These are phyloP conservation scores for Macropis europaea DNA, from an alignment of 2,888 invertebrate species.

Conservation along the genomic window DNA sequence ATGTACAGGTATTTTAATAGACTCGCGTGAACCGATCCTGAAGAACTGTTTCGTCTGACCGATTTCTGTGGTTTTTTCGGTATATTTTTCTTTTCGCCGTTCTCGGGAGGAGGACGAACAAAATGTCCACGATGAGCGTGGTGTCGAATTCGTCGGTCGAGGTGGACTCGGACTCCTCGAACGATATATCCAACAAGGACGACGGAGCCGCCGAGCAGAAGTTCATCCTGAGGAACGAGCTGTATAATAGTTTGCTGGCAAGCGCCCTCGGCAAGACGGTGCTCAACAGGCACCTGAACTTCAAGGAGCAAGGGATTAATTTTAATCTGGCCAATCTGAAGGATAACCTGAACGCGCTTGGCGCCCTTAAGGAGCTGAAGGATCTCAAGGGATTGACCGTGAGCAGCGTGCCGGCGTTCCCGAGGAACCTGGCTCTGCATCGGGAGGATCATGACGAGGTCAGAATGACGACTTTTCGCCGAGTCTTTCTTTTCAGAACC, in stretches of 20 bases:
- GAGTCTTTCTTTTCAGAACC: not conserved
- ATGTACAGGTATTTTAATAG: conserved; percentile 67
- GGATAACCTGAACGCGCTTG: conserved; percentile 76
- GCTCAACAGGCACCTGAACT: conserved; percentile 74
- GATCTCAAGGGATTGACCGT: conserved; percentile 77
- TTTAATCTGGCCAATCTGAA: conserved; percentile 74
- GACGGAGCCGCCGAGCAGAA: conserved; percentile 71
- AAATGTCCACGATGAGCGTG: conserved; percentile 78
- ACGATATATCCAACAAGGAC: conserved; percentile 73
- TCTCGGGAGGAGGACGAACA: too few species aligned
- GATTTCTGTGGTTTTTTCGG: too few species aligned
- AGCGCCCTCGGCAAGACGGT: conserved; percentile 83
- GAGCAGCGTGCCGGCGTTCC: conserved; percentile 79
- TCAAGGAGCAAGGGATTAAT: conserved; percentile 72
- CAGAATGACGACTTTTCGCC: conserved; percentile 41
- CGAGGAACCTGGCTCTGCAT: conserved; percentile 77
- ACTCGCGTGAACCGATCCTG: conserved; percentile 16
- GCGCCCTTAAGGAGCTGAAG: conserved; percentile 76
- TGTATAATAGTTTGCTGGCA: conserved; percentile 90
- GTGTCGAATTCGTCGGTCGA: conserved; percentile 78
- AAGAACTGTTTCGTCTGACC: too few species aligned
- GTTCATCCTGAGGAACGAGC: conserved; percentile 87
- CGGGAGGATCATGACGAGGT: conserved; percentile 78
- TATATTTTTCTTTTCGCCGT: too few species aligned
- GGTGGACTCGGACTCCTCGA: conserved; percentile 78